Percentiles rank a stretch among this genome's conserved stretches.
These are phyloP conservation scores for Folsomia manolachei DNA, from an alignment of 2,888 invertebrate genomes.

Conservation along the genomic window DNA sequence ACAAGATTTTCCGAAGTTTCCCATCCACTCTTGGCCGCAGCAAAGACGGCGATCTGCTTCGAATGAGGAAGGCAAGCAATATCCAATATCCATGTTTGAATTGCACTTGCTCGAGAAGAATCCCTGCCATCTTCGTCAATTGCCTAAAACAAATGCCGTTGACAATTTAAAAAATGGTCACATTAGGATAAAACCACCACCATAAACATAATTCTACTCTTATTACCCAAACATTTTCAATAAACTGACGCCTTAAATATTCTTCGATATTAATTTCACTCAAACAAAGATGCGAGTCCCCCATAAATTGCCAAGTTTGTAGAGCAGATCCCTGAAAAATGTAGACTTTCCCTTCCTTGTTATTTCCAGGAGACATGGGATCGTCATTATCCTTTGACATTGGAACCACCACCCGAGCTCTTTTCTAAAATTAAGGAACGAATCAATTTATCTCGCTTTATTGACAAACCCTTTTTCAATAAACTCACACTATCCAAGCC, in stretches of 20 bases:
- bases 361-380: constrained; percentile 33
- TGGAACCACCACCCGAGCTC: constrained; percentile 44
- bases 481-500: constrained; percentile 51
- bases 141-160: too few relatives aligned
- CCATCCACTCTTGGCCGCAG: constrained; percentile 44
- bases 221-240: constrained; percentile 66
- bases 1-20: constrained; percentile 38
- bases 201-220: not conserved
- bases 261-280: constrained; percentile 67
- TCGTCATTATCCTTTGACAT: constrained; percentile 34
- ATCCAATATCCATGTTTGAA: constrained; percentile 46
- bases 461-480: too few relatives aligned
- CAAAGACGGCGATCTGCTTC: constrained; percentile 39
- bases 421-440: constrained; percentile 34
- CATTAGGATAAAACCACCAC: not conserved
- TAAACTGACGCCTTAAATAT: constrained; percentile 68
- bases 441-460: too few relatives aligned
- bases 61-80: constrained; percentile 26
- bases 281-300: constrained; percentile 60
- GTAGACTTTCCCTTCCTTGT: constrained; percentile 58
- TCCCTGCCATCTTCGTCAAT: not conserved
- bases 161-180: not conserved
- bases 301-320: constrained; percentile 75
- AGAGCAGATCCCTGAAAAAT: constrained; percentile 73
- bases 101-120: constrained; percentile 32